phyloP scores from a whole-genome alignment of 92 coral and sea anemone species.

The Parazoanthus atlanticus region DNA sequence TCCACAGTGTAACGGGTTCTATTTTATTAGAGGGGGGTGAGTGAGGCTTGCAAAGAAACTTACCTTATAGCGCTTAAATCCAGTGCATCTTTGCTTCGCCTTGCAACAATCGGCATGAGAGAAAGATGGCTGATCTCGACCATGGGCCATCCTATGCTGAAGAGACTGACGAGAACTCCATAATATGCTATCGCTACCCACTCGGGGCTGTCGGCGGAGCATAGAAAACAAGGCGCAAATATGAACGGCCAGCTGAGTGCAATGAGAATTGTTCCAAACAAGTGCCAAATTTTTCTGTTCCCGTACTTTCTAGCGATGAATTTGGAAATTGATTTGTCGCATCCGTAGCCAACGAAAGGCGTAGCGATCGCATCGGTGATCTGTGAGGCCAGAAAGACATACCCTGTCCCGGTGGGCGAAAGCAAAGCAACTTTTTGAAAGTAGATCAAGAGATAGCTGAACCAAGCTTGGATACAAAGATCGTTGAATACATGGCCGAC shows the following conservation, averaged over 20 bases:
- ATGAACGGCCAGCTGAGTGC: conserved; percentile 86
- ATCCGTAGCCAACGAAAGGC: conserved; percentile 84
- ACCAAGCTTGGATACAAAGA: conserved; percentile 92
- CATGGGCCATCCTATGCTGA: conserved; percentile 89
- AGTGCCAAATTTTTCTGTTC: conserved; percentile 86
- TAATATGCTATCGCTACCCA: conserved; percentile 75
- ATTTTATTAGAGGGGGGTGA: background rate
- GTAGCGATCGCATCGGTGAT: conserved; percentile 82
- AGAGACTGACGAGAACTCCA: conserved; percentile 64
- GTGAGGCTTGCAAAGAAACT: background rate
- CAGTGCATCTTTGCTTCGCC: conserved; percentile 73
- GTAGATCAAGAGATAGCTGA: conserved; percentile 80
- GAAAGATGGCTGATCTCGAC: conserved; percentile 92
- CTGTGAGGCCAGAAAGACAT: conserved; percentile 78
- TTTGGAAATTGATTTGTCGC: conserved; percentile 77
- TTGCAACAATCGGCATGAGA: conserved; percentile 82
- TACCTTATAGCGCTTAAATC: conserved; percentile 88
- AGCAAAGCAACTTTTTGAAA: conserved; percentile 77
- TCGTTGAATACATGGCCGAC: conserved; percentile 93
- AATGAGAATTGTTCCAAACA: conserved; percentile 79
- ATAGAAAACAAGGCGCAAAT: conserved; percentile 76
- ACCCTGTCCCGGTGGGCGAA: conserved; percentile 74
- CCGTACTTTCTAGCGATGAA: conserved; percentile 69
- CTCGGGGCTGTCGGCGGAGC: conserved; percentile 61
- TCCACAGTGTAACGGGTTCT: background rate